Conservation (phyloP, 2,888 invertebrate genomes). For the Drosophila buzzatii region DNA sequence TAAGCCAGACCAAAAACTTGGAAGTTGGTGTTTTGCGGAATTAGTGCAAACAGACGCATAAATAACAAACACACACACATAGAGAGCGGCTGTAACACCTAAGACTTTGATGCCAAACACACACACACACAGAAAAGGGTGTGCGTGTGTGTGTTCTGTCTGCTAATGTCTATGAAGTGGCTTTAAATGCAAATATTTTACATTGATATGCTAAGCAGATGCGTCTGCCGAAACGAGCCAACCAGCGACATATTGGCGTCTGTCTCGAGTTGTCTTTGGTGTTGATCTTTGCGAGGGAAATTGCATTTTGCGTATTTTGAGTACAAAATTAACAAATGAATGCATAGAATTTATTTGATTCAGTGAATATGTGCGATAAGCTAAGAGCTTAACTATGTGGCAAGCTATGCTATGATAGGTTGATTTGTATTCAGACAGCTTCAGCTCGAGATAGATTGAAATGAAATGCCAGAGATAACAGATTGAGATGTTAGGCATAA, state of each 20-base stretch:
- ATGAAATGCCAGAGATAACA: neutral
- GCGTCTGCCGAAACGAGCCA: slow-evolving; percentile 54
- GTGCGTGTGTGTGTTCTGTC: slow-evolving; percentile 18
- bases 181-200: slow-evolving; percentile 64
- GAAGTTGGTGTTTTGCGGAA: slow-evolving; percentile 53
- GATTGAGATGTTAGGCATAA: neutral
- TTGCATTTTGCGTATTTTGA: slow-evolving; percentile 50
- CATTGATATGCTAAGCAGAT: slow-evolving; percentile 76
- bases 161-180: slow-evolving; percentile 73
- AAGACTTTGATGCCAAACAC: slow-evolving; percentile 63
- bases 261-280: slow-evolving; percentile 24
- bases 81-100: slow-evolving; percentile 52
- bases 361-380: neutral
- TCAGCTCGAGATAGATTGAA: neutral
- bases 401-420: neutral
- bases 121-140: neutral
- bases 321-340: slow-evolving; percentile 36
- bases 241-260: slow-evolving; percentile 26
- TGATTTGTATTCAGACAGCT: neutral
- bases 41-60: slow-evolving; percentile 80
- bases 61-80: slow-evolving; percentile 50
- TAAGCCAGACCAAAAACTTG: slow-evolving; percentile 52
- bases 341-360: slow-evolving; percentile 34
- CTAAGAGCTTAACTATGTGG: neutral
- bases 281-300: slow-evolving; percentile 38